These are phyloP conservation scores for Hoplias malabaricus DNA, from an alignment of 2,113 vertebrate species.

Conservation along the genomic window DNA sequence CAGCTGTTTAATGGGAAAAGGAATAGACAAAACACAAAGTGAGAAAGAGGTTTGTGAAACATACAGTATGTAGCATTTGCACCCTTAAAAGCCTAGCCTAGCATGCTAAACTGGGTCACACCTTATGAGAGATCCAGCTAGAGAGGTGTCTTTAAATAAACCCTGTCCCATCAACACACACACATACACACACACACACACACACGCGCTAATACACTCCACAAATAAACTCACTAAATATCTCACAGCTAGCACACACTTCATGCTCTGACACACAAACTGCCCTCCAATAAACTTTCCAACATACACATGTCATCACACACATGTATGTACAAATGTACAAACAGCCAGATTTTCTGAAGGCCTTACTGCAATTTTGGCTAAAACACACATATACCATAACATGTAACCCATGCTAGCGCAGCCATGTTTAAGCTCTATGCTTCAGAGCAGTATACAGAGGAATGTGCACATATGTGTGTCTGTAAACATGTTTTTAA, in stretches of 20 bases:
- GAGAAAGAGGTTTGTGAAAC: neutral
- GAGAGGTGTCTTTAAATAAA: slow-evolving; percentile 51
- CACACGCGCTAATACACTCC: slow-evolving; percentile 19
- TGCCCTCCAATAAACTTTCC: slow-evolving; percentile 61
- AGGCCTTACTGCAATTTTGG: neutral
- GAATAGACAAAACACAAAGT: neutral
- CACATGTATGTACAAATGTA: slow-evolving; percentile 13
- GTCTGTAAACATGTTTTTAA: slow-evolving; percentile 2
- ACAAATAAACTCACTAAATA: slow-evolving; percentile 51
- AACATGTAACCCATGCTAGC: neutral
- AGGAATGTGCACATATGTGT: neutral
- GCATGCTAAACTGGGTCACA: slow-evolving; percentile 36
- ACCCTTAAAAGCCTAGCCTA: slow-evolving; percentile 35
- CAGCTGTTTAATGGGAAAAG: too few relatives aligned
- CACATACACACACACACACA: slow-evolving; percentile 4
- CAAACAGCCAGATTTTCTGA: slow-evolving; percentile 9
- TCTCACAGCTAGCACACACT: slow-evolving; percentile 17
- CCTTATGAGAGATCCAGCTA: slow-evolving; percentile 36
- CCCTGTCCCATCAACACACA: slow-evolving; percentile 37
- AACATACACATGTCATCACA: slow-evolving; percentile 27
- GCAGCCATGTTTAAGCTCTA: neutral
- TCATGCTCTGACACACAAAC: slow-evolving; percentile 24
- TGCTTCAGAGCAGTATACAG: neutral
- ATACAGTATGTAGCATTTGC: neutral
- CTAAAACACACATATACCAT: neutral